Evolutionary conservation across 2,888 invertebrate genomes (phyloP).

Genomic region (Amphipyra tragopoginis): DNA sequence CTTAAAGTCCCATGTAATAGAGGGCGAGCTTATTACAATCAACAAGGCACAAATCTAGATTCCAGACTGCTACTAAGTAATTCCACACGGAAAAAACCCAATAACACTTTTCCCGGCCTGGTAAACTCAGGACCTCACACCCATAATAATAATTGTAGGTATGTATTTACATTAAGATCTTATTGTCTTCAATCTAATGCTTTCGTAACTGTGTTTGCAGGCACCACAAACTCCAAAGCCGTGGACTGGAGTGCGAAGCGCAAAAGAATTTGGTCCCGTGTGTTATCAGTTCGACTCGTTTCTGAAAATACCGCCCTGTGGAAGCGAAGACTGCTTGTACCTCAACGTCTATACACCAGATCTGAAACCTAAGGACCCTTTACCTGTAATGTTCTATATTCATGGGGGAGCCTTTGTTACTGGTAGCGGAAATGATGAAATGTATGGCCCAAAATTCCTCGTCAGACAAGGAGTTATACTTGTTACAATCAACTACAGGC

Average conservation of each 20-base stretch:
- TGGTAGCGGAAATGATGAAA: conserved; percentile 70
- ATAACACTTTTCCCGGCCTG: too few species aligned
- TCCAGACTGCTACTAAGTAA: too few species aligned
- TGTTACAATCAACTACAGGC: conserved; percentile 76
- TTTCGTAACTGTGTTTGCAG: conserved; percentile 21
- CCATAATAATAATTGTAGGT: too few species aligned
- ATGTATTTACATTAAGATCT: too few species aligned
- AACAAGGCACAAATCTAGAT: too few species aligned
- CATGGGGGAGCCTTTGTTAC: conserved; percentile 71
- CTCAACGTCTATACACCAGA: conserved; percentile 76
- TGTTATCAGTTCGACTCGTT: conserved; percentile 66
- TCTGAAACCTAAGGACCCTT: conserved; percentile 50
- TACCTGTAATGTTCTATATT: conserved; percentile 76
- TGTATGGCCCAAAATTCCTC: conserved; percentile 72
- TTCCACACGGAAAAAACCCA: too few species aligned
- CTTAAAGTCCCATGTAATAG: too few species aligned
- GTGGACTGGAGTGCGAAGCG: conserved; percentile 72
- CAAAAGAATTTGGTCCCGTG: conserved; percentile 66
- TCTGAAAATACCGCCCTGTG: conserved; percentile 16
- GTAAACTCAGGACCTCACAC: too few species aligned
- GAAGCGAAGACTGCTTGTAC: conserved; percentile 76
- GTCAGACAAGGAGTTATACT: conserved; percentile 68
- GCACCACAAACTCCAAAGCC: conserved; percentile 66
- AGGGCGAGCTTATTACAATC: too few species aligned
- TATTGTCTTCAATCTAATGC: too few species aligned